Evolutionary conservation across 1,140 invertebrate genomes (phyloP).

Genomic region (Psix sp.): DNA sequence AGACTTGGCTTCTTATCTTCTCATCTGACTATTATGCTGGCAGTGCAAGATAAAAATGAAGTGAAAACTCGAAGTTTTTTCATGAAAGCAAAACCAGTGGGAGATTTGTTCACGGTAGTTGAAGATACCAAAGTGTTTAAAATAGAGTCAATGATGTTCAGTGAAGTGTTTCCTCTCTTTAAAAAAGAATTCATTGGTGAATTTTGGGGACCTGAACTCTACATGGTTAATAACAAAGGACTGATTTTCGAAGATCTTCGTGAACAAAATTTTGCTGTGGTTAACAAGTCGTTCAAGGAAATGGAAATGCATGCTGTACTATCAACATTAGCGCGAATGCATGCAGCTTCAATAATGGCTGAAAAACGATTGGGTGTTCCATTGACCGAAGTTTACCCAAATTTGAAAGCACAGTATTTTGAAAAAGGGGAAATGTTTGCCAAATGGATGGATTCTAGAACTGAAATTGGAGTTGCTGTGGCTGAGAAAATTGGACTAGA

Average conservation of each 20-base stretch:
- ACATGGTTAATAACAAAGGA: background rate
- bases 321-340: slow-evolving; percentile 76
- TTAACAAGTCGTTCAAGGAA: slow-evolving; percentile 36
- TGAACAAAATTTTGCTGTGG: background rate
- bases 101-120: background rate
- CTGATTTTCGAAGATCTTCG: background rate
- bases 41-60: background rate
- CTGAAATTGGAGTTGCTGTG: slow-evolving; percentile 48
- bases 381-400: slow-evolving; percentile 21
- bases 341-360: slow-evolving; percentile 77
- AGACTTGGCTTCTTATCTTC: background rate
- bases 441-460: slow-evolving; percentile 57
- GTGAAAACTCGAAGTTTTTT: background rate
- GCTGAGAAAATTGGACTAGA: slow-evolving; percentile 62
- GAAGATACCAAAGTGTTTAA: background rate
- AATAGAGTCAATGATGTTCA: background rate
- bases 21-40: background rate
- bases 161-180: background rate
- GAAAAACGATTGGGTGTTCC: slow-evolving; percentile 69
- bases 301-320: slow-evolving; percentile 74
- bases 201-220: background rate
- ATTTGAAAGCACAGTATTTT: slow-evolving; percentile 9
- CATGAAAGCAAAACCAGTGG: background rate
- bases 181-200: background rate
- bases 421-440: background rate